These are phyloP conservation scores for Cossypha polioptera DNA, from an alignment of 2,797 vertebrate species.

Conservation along the genomic window DNA sequence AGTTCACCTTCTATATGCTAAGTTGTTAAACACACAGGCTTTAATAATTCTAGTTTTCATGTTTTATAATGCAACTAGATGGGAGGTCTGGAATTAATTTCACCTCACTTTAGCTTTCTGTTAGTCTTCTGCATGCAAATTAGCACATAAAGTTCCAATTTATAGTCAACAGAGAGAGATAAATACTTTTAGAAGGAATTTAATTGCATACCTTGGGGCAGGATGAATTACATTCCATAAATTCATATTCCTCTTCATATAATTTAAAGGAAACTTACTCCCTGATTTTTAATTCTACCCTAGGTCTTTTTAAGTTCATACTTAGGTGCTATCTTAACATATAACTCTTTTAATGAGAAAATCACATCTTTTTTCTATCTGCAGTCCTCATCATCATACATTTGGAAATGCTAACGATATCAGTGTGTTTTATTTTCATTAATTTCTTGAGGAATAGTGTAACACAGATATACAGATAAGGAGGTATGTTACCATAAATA, in stretches of 20 bases:
- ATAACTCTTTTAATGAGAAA: neutral
- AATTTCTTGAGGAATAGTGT: neutral
- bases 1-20: neutral
- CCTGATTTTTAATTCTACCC: neutral
- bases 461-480: neutral
- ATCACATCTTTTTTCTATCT: accelerated
- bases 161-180: neutral
- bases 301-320: neutral
- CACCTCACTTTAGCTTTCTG: neutral
- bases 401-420: neutral
- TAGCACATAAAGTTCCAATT: neutral
- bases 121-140: neutral
- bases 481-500: neutral
- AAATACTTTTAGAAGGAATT: neutral
- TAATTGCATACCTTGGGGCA: neutral
- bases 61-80: neutral
- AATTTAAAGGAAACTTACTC: neutral
- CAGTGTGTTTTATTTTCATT: neutral
- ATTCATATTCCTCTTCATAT: neutral
- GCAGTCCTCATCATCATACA: accelerated
- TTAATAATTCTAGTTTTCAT: neutral
- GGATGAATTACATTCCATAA: neutral
- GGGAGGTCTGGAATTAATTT: neutral
- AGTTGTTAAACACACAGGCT: neutral
- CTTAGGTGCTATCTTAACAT: neutral